phyloP scores from a whole-genome alignment of 35 echinoderm and acorn worm species.

The Chiridota heheva region DNA sequence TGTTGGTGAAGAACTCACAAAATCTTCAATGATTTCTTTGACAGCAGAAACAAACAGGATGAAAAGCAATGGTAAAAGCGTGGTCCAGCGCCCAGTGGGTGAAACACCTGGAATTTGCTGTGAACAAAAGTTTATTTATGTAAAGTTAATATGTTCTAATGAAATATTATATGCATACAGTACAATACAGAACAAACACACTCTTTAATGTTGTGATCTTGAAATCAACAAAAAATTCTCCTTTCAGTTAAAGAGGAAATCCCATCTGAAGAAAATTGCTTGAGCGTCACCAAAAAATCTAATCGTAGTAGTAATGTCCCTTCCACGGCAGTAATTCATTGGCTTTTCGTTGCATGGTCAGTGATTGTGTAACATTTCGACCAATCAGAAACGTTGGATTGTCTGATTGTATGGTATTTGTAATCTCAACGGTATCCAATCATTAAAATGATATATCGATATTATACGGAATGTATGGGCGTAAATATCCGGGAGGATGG shows the following conservation, averaged over 20 bases:
- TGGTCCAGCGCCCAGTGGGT: constrained; percentile 84
- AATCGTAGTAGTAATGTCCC: too few relatives aligned
- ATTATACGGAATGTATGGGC: too few relatives aligned
- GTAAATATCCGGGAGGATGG: too few relatives aligned
- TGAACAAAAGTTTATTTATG: constrained; percentile 10
- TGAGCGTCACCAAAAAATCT: too few relatives aligned
- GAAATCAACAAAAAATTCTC: neutral
- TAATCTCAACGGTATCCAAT: too few relatives aligned
- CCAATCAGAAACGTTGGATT: too few relatives aligned
- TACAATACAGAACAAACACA: neutral
- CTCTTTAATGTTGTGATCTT: neutral
- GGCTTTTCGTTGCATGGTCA: too few relatives aligned
- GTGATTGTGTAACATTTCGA: too few relatives aligned
- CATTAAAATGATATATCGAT: too few relatives aligned
- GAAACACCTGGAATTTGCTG: constrained; percentile 99
- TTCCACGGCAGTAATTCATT: too few relatives aligned
- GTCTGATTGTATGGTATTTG: too few relatives aligned
- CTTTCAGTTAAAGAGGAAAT: neutral
- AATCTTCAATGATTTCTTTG: constrained; percentile 97
- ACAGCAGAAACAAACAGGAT: constrained; percentile 90
- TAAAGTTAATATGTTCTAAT: too few relatives aligned
- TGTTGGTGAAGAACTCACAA: constrained; percentile 63
- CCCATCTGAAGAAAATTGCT: neutral
- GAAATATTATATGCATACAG: neutral
- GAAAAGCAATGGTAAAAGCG: constrained; percentile 88